Base-by-base conservation (phyloP, 2,113 vertebrate species). In the Indri indri region DNA sequence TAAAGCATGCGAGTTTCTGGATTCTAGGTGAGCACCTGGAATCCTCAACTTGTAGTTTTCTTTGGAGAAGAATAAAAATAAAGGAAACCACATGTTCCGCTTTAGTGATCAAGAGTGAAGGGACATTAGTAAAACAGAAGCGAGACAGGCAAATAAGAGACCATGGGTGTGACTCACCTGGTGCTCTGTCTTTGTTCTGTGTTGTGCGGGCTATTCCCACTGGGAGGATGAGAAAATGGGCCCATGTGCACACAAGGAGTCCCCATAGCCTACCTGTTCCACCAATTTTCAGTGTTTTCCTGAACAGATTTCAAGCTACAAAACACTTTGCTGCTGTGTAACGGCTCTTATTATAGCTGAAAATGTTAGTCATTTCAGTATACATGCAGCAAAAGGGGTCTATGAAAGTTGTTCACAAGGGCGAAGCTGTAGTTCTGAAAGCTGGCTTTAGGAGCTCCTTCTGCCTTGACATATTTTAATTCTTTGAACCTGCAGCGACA, bases 351-450 rank as follows among this genome's bases (percentile, higher is more conserved):
- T 84, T 94, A 68, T 76, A 97, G 95, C 91, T 81, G 91, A 97
- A 97, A 97, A 96, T 95, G 96, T 93, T 94, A 93, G 96, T 88
- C 89, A 63, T 97, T 96, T 98, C 86, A 93, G 97, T 96, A 97
- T 73, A 95, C 74, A 47, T 54, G 37, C 87, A 93, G 86, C 74
- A 63, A 94, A 94, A 96, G 66, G 85, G 96, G 91, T 95, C 87
- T 90, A 93, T 96, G 97, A 97, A 97, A 94, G 91, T 97, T 95
- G 93, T 98, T 96, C 97, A 96, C 96, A 94, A 97, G 94, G 91
- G 89, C 90, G 85, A 87, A 96, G 59, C 59, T 6, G 4, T 20
- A 54, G 83, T 90, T 82, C 63, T 47, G 45, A 94, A 83, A 59
- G 34, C 74, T 82, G 87, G 82, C 92, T 96, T 70, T 47, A 77